Percentiles rank a stretch among this genome's conserved stretches.
Conservation (phyloP, 2,888 invertebrate genomes). For the Andricus quercusramuli region DNA sequence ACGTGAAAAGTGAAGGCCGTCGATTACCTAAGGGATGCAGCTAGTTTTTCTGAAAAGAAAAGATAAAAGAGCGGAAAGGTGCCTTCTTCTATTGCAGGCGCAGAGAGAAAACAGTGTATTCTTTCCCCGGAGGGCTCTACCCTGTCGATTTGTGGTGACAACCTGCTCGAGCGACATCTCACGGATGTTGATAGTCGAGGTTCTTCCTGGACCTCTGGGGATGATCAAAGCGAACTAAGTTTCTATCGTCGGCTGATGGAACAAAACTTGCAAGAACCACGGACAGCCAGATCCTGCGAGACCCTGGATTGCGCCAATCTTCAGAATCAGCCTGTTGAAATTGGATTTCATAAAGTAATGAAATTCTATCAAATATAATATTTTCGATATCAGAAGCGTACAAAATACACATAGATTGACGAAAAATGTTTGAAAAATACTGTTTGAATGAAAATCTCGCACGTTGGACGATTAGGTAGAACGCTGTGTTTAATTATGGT, state of each 20-base stretch:
- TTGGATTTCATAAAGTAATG: slow-evolving; percentile 38
- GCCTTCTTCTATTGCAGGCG: slow-evolving; percentile 54
- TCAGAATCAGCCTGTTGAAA: not conserved
- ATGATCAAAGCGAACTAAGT: slow-evolving; percentile 67
- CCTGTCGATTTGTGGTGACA: slow-evolving; percentile 70
- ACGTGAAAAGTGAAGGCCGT: not conserved
- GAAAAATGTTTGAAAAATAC: no score
- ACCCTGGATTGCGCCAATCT: slow-evolving; percentile 22
- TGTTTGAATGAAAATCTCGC: no score
- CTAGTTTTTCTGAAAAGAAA: not conserved
- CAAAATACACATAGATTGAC: no score
- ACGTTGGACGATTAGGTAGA: no score
- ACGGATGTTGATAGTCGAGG: slow-evolving; percentile 57
- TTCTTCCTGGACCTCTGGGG: slow-evolving; percentile 62
- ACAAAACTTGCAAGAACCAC: slow-evolving; percentile 47
- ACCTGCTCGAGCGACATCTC: slow-evolving; percentile 59
- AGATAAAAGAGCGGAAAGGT: slow-evolving; percentile 42
- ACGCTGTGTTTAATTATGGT: no score
- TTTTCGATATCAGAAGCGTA: not conserved
- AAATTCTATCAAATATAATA: not conserved
- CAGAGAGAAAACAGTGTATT: slow-evolving; percentile 54
- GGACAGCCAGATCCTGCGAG: slow-evolving; percentile 9
- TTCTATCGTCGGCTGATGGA: slow-evolving; percentile 64
- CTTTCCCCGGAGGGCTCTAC: slow-evolving; percentile 64
- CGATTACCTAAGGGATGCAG: slow-evolving; percentile 3